Evolutionary conservation across 1,140 invertebrate species (phyloP).

Genomic region (Dendrolimus punctatus): DNA sequence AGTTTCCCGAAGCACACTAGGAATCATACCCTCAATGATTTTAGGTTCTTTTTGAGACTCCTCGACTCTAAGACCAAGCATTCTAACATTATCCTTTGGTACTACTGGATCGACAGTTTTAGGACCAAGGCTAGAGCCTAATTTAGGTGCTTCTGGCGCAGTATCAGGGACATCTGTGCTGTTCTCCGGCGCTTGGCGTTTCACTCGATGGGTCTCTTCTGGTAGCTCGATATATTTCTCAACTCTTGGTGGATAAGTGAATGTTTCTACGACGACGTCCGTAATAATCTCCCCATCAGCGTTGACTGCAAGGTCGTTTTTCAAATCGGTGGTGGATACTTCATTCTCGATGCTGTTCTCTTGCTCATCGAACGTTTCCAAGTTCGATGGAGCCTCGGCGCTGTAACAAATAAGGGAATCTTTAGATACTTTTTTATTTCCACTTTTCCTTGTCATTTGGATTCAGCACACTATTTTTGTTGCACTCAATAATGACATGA

Average conservation of each 20-base stretch:
- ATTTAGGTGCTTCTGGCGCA: background rate
- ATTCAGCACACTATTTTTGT: too few species aligned
- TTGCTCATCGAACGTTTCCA: slow-evolving; percentile 4
- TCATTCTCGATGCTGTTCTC: slow-evolving; percentile 5
- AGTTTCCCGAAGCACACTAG: slow-evolving; percentile 74
- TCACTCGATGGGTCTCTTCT: slow-evolving; percentile 3
- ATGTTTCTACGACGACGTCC: slow-evolving; percentile 14
- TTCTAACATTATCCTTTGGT: slow-evolving; percentile 18
- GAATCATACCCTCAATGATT: slow-evolving; percentile 76
- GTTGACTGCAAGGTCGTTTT: slow-evolving; percentile 12
- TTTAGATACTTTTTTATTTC: too few species aligned
- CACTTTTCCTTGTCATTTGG: too few species aligned
- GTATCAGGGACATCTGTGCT: background rate
- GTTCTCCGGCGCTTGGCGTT: slow-evolving; percentile 5
- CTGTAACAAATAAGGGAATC: slow-evolving; percentile 3
- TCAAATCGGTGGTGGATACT: background rate
- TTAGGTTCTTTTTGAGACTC: slow-evolving; percentile 72
- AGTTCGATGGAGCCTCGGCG: background rate
- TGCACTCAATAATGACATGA: too few species aligned
- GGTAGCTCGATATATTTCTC: slow-evolving; percentile 1
- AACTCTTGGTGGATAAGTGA: slow-evolving; percentile 7
- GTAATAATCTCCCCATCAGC: slow-evolving; percentile 6
- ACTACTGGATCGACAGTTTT: slow-evolving; percentile 3
- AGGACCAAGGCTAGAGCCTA: slow-evolving; percentile 8
- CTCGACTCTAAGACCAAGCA: slow-evolving; percentile 76